Conservation (phyloP, 37 sponge, comb jelly and placozoan species). For the Beroe forskalii region DNA sequence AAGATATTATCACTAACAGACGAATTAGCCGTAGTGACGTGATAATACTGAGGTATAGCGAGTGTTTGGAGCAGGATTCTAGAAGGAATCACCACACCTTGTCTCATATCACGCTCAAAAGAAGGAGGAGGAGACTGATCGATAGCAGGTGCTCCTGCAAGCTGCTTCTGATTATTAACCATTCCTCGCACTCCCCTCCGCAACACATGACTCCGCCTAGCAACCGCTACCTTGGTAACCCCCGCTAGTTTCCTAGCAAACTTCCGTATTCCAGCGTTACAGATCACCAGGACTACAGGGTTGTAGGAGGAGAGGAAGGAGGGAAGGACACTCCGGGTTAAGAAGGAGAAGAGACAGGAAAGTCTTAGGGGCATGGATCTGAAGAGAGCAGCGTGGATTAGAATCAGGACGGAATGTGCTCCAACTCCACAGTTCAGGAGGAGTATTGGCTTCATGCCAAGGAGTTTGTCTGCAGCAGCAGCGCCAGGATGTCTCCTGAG, state of each 20-base stretch:
- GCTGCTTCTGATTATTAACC: not conserved
- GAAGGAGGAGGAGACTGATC: not conserved
- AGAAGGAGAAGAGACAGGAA: not conserved
- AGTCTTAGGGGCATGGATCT: not conserved
- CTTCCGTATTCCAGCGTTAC: not conserved
- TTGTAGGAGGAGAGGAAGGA: not conserved
- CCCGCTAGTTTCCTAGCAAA: not conserved
- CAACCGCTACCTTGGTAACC: not conserved
- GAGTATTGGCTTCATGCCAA: not conserved
- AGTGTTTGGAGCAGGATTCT: not conserved
- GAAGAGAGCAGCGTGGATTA: not conserved
- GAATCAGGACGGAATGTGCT: not conserved
- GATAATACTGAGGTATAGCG: not conserved
- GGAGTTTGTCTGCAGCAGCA: not conserved
- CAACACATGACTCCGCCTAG: not conserved
- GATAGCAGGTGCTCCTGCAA: not conserved
- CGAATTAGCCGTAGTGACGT: not conserved
- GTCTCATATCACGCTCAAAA: not conserved
- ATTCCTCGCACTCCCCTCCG: not conserved
- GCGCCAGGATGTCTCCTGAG: not conserved
- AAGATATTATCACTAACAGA: not conserved
- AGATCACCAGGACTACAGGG: not conserved
- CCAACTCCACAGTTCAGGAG: not conserved
- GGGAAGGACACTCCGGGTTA: not conserved
- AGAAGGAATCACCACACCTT: not conserved